Evolutionary conservation across 2,888 invertebrate genomes (phyloP).

Genomic region (Celastrina argiolus): DNA sequence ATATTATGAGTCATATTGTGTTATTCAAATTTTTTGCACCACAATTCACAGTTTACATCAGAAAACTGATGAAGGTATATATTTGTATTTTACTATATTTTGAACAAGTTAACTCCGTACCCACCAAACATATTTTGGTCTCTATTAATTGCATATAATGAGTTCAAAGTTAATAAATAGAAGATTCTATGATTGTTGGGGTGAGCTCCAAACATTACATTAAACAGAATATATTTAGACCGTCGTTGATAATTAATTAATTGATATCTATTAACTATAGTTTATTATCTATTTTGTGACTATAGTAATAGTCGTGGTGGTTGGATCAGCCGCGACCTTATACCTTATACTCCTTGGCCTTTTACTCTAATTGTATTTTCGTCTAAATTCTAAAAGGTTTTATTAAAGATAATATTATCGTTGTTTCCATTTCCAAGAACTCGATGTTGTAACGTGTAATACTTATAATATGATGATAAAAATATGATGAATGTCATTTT

Average conservation of each 20-base stretch:
- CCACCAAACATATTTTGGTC: neutral
- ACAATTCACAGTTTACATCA: neutral
- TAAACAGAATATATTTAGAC: neutral
- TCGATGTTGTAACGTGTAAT: neutral
- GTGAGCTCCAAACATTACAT: neutral
- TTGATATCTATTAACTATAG: too few species aligned
- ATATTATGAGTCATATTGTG: neutral
- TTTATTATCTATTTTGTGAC: neutral
- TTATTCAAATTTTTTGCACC: neutral
- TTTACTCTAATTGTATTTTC: slow-evolving; percentile 4
- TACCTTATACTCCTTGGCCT: neutral
- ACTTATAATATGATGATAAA: too few species aligned
- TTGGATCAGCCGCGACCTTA: neutral
- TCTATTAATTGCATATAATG: too few species aligned
- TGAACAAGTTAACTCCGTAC: too few species aligned
- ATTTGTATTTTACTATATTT: too few species aligned
- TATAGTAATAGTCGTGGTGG: neutral
- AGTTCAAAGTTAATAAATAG: too few species aligned
- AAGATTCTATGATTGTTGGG: neutral
- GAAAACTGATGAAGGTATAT: too few species aligned
- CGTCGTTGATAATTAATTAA: too few species aligned
- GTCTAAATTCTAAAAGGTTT: neutral
- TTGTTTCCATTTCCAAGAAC: neutral
- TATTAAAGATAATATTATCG: neutral
- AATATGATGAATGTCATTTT: too few species aligned